Conservation (phyloP, 2,113 vertebrate genomes). For the Ptilorrhoa leucosticta region DNA sequence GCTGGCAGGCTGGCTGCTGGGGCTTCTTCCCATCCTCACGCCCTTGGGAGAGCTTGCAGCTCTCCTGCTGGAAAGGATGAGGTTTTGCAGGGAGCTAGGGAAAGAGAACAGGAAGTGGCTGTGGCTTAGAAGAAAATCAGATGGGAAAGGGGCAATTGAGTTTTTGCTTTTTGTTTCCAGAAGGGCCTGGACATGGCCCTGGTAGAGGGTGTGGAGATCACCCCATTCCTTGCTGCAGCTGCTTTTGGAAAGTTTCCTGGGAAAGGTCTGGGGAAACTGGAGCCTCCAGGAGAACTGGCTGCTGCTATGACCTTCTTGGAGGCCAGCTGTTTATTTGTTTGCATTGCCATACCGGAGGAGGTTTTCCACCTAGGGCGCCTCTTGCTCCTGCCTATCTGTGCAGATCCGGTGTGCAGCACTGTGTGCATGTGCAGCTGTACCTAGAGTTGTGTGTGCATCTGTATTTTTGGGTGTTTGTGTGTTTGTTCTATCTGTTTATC, state of each 20-base stretch:
- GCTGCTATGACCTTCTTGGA: neutral
- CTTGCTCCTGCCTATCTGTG: neutral
- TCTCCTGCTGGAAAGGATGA: neutral
- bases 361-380: neutral
- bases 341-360: neutral
- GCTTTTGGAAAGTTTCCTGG: neutral
- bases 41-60: neutral
- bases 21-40: neutral
- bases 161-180: neutral
- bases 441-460: neutral
- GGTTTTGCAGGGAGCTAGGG: neutral
- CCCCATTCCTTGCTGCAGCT: neutral
- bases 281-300: neutral
- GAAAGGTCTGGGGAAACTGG: neutral
- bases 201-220: neutral
- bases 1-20: neutral
- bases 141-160: neutral
- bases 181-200: neutral
- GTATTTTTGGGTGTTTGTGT: neutral
- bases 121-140: neutral
- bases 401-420: rapidly evolving
- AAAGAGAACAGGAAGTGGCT: neutral
- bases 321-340: neutral
- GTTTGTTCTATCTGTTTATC: neutral
- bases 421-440: rapidly evolving